Conservation (phyloP, 2,797 vertebrate species). For the Denticeps clupeoides region DNA sequence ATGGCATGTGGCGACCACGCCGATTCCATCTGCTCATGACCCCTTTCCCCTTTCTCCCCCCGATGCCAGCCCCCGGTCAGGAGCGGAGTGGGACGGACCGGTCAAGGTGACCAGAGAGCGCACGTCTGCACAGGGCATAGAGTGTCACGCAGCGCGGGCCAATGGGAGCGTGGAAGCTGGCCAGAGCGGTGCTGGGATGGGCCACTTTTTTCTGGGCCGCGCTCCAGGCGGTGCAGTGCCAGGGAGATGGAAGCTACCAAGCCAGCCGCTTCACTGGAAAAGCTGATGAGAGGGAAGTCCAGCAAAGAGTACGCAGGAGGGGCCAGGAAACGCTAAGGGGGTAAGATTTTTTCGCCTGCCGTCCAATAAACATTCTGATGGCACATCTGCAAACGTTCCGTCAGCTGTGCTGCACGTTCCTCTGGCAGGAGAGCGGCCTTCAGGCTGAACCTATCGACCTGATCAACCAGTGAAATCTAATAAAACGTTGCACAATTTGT, state of each 20-base stretch:
- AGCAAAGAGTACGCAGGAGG: conserved; percentile 73
- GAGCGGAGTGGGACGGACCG: conserved; percentile 35
- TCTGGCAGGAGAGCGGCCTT: too few species aligned
- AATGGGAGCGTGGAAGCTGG: conserved; percentile 65
- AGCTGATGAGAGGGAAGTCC: conserved; percentile 63
- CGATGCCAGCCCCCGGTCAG: conserved; percentile 37
- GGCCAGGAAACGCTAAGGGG: conserved; percentile 82
- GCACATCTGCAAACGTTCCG: too few species aligned
- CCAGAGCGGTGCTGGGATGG: conserved; percentile 74
- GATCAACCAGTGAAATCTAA: too few species aligned
- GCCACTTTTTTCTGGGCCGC: conserved; percentile 47
- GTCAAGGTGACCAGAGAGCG: conserved; percentile 12
- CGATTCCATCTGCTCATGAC: too few species aligned
- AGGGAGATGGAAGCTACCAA: conserved; percentile 59
- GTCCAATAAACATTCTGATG: background rate
- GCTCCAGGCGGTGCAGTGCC: conserved; percentile 40
- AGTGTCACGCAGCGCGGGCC: conserved; percentile 37
- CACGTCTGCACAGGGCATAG: too few species aligned
- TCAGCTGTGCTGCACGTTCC: too few species aligned
- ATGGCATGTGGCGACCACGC: too few species aligned
- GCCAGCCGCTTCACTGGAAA: conserved; percentile 56
- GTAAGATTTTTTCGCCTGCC: conserved; percentile 47
- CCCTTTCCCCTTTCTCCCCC: conserved; percentile 16
- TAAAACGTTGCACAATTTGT: too few species aligned
- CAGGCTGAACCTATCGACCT: too few species aligned